Conservation (phyloP, 2,797 vertebrate species). For the Antennarius maculatus region DNA sequence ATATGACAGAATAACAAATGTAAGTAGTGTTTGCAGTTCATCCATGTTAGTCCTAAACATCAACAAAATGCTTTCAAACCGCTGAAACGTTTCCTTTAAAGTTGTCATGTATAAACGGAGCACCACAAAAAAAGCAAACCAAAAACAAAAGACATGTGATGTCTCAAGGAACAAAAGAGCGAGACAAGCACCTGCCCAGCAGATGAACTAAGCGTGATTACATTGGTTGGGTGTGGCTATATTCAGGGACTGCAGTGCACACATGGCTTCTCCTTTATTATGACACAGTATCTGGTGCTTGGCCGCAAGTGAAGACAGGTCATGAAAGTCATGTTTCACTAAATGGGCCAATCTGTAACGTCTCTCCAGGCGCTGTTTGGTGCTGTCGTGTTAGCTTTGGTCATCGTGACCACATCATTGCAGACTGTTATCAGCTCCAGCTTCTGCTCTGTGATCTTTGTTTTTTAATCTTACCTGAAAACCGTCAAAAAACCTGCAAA, state of each 20-base stretch:
- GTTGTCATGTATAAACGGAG: background rate
- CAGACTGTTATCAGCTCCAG: background rate
- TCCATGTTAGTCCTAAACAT: background rate
- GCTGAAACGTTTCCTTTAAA: background rate
- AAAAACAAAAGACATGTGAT: background rate
- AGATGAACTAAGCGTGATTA: conserved; percentile 34
- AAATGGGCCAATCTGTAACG: background rate
- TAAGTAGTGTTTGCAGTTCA: background rate
- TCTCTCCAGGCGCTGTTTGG: background rate
- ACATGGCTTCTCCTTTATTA: conserved; percentile 75
- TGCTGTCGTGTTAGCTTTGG: background rate
- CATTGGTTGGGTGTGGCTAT: conserved; percentile 73
- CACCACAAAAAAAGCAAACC: no score
- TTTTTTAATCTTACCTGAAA: background rate
- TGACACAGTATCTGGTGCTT: conserved; percentile 63
- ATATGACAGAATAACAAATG: background rate
- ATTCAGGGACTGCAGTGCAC: conserved; percentile 45
- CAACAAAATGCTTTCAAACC: background rate
- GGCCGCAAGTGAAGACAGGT: conserved; percentile 3
- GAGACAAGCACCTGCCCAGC: conserved; percentile 9
- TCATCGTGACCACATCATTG: background rate
- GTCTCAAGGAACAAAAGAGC: conserved; percentile 33
- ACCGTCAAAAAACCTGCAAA: background rate
- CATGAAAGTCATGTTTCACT: no score
- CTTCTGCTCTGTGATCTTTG: background rate